Base-by-base conservation (phyloP, 2,888 invertebrate genomes). In the Apoderus coryli region DNA sequence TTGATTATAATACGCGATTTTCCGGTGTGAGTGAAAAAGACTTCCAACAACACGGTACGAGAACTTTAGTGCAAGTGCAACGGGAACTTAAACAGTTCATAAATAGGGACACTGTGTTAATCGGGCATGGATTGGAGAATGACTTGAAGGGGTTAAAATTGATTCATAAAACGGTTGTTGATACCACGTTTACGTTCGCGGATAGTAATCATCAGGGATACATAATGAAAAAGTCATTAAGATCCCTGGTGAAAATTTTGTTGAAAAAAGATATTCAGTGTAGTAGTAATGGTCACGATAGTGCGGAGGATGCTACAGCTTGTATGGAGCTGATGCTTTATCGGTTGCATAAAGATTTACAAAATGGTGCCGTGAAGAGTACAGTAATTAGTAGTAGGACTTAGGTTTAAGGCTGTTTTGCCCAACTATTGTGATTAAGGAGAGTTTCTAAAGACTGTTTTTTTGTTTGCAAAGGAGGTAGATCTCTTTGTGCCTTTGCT, bases 51-150 rank as follows among this genome's bases (percentile, higher is more conserved):
- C 57, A 53, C 30, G 43, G 35, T 12, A 60, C 68, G 14, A 80
- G 78, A 58, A 73, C 70, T 30, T 60, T 90, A 27, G 56, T 62
- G 40, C 76, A 86, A 49, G 86, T 90, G 27, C 95, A 93, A 54
- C 73, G 73, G 34, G 86, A 89, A 45, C 63, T 98, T 34, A 67
- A 86, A 50, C 70, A 73, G 40, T 71, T 90, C 39, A 70, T 92
- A 37, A 70, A 70, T 36, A 72, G 74, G 4, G 76, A 86, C 36
- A 85, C 93, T 4, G 84, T 98, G 33, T 63, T 98, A 3, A 76
- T 98, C 36, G 98, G 98, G 0, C 98, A 98, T 59, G 86, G 84
- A 11, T 63, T 98, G 41, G 93, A 96, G 47, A 90, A 88, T 53
- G 98, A 98, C 61, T 63, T 98, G 32, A 67, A 84, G 10, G 85